These are phyloP conservation scores for Rana temporaria DNA, from an alignment of 2,113 vertebrate species.

Conservation along the genomic window DNA sequence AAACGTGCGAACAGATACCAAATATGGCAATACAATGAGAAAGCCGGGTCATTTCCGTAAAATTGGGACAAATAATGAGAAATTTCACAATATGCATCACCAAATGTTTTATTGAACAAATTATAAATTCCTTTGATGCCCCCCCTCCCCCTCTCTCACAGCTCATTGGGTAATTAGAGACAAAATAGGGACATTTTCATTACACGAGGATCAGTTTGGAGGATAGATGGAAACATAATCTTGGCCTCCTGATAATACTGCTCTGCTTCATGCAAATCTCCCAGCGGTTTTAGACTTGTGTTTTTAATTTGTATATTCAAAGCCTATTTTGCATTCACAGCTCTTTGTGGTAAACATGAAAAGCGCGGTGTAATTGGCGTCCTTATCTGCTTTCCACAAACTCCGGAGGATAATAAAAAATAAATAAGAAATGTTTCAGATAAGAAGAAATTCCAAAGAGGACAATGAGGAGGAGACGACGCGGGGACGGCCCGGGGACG, in stretches of 20 bases:
- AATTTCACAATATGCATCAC: too few relatives aligned
- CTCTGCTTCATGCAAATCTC: conserved; percentile 50
- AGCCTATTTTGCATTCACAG: conserved; percentile 51
- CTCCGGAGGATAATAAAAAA: conserved; percentile 7
- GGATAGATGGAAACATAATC: conserved; percentile 52
- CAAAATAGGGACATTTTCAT: conserved; percentile 32
- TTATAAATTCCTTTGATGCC: neutral
- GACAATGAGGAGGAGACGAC: neutral
- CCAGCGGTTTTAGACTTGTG: conserved; percentile 21
- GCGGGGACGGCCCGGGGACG: too few relatives aligned
- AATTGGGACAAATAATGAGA: too few relatives aligned
- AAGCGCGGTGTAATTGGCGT: conserved; percentile 16
- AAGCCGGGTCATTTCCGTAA: too few relatives aligned
- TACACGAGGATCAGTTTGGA: conserved; percentile 41
- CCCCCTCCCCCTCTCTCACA: neutral
- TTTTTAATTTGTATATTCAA: conserved; percentile 55
- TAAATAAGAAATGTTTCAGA: neutral
- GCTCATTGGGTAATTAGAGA: conserved; percentile 17
- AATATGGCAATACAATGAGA: too few relatives aligned
- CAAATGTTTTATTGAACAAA: neutral
- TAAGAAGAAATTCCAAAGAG: neutral
- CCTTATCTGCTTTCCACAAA: conserved; percentile 24
- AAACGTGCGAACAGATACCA: too few relatives aligned
- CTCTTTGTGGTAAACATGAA: conserved; percentile 53
- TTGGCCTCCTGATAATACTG: conserved; percentile 31